Percentiles rank a stretch among this genome's conserved stretches.
Conservation (phyloP, 2,888 invertebrate genomes). For the Apotomis turbidana region DNA sequence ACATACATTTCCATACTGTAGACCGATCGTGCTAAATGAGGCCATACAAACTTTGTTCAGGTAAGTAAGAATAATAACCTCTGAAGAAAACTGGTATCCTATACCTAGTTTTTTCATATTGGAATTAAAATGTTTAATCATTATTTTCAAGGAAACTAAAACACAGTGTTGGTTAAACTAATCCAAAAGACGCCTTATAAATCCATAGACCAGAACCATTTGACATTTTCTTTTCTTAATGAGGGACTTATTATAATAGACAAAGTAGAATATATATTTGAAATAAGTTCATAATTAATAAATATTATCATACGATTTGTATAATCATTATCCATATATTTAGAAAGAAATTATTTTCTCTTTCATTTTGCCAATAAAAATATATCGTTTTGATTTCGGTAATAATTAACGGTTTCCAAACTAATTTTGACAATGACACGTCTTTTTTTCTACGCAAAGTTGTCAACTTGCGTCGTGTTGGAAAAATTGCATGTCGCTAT, state of each 20-base stretch:
- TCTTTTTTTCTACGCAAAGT: conserved; percentile 62
- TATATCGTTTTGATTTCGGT: conserved; percentile 1
- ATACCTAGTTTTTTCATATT: too few species aligned
- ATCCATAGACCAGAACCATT: not conserved
- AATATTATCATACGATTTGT: too few species aligned
- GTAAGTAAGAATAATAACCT: too few species aligned
- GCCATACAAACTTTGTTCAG: too few species aligned
- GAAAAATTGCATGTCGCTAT: conserved; percentile 80
- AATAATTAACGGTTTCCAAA: conserved; percentile 26
- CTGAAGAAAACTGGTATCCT: too few species aligned
- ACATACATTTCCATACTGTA: too few species aligned
- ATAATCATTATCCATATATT: not conserved
- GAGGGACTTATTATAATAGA: not conserved
- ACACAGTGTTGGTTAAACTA: not conserved
- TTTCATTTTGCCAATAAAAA: not conserved
- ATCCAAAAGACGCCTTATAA: not conserved
- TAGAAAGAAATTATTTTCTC: not conserved
- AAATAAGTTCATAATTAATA: not conserved
- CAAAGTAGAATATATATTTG: not conserved
- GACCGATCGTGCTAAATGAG: too few species aligned
- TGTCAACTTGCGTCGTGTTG: conserved; percentile 80
- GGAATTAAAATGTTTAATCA: not conserved
- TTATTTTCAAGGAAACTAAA: not conserved
- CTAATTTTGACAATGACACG: conserved; percentile 68
- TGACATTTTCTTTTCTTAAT: conserved; percentile 9